Conservation (phyloP, 2,888 invertebrate genomes). For the Orthonevra nobilis region DNA sequence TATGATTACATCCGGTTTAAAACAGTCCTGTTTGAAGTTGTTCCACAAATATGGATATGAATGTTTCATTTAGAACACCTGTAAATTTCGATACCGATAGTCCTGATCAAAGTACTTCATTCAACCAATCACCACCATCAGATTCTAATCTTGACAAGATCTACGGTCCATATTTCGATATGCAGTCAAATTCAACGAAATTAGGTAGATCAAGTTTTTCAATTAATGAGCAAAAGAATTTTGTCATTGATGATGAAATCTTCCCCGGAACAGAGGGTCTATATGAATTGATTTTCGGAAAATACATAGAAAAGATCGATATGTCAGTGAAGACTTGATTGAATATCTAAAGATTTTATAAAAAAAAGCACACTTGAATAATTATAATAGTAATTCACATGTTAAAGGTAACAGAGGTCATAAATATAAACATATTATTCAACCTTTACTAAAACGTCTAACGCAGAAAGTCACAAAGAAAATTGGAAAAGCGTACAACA, state of each 20-base stretch:
- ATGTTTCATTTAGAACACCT: background rate
- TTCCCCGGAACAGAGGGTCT: background rate
- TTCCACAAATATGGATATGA: conserved; percentile 4
- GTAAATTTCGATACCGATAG: background rate
- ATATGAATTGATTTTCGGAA: background rate
- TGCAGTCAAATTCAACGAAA: conserved; percentile 9
- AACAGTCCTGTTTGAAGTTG: background rate
- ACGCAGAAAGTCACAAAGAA: background rate
- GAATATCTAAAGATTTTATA: background rate
- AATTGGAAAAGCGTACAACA: background rate
- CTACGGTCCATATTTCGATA: conserved; percentile 2
- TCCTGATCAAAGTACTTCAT: background rate
- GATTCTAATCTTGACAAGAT: conserved; percentile 14
- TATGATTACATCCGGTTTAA: background rate
- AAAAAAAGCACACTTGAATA: background rate
- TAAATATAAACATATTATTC: background rate
- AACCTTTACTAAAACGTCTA: background rate
- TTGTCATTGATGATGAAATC: conserved; percentile 4
- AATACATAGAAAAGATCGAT: background rate
- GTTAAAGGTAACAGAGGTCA: background rate
- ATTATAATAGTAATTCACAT: background rate
- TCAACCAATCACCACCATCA: background rate
- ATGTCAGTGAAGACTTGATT: background rate
- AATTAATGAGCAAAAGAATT: background rate
- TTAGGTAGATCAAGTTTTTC: background rate